Evolutionary conservation across 2,797 vertebrate genomes (phyloP), one percentile per base, ranked within the genome.

Genomic region (Acanthiza pusilla): DNA sequence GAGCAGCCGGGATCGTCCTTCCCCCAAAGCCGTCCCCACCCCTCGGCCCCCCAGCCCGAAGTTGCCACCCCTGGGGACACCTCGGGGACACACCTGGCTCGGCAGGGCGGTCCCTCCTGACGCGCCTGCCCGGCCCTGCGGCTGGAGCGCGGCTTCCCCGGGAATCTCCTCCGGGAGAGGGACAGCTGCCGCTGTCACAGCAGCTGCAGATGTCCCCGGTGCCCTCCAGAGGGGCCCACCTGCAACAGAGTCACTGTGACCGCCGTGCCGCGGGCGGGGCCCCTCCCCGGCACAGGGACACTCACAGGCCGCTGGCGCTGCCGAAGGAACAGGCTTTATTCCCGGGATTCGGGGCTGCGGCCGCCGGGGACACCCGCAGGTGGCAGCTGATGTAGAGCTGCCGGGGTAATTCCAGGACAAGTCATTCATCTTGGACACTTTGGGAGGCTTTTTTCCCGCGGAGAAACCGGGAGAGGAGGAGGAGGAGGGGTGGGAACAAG

Each of bases 321-420:
- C 72, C 60, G 72, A 85, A 85, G 54, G 83, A 85, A n/a, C 83
- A 85, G 19, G 83, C 83, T 68, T 85, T 85, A 29, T 68, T 85
- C 54, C 72, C 27, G 54, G 72, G 25, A 68, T 40, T 85, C 5
- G 82, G 83, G n/a, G 83, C 72, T 20, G 38, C 16, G 1, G 38
- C 63, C 13, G 7, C 38, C 19, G 63, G 63, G 29, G 82, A 61
- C 38, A 85, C 42, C 19, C 82, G 54, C 62, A 85, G 72, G 72
- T 85, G 82, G 72, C 82, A 85, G 72, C 47, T 85, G 63, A 85
- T 10, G 23, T 85, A 76, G 29, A 85, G 54, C 83, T 85, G 19
- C 27, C 13, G 38, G 8, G 17, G 4, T 7, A 53, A 76, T 0
- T 0, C n/a, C 16, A 76, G 13, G n/a, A 53, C 29, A 61, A 68